phyloP scores from a whole-genome alignment of 1,140 invertebrate species.

The Achatina immaculata region DNA sequence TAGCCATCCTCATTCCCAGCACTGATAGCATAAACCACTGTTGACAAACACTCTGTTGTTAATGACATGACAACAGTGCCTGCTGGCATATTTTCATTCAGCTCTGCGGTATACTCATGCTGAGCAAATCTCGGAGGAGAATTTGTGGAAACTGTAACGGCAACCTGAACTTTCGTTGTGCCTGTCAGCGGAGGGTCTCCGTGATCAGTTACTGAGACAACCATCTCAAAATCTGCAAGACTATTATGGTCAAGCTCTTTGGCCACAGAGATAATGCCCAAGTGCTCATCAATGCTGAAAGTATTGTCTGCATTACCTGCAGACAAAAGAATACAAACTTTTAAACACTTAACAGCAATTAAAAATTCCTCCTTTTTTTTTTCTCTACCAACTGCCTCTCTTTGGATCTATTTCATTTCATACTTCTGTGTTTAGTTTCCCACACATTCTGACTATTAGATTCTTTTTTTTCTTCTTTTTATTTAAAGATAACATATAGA shows the following conservation, averaged over 20 bases:
- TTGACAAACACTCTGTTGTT: constrained; percentile 76
- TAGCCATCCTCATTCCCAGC: constrained; percentile 65
- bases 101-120: constrained; percentile 80
- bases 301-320: constrained; percentile 86
- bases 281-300: constrained; percentile 82
- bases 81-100: constrained; percentile 85
- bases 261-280: constrained; percentile 83
- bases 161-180: constrained; percentile 86
- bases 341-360: too few relatives aligned
- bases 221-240: constrained; percentile 85
- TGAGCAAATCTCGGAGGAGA: constrained; percentile 82
- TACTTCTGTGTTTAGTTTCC: too few relatives aligned
- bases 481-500: too few relatives aligned
- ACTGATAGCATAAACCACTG: constrained; percentile 65
- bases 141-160: constrained; percentile 89
- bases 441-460: too few relatives aligned
- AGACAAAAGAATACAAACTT: constrained; percentile 31
- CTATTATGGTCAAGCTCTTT: constrained; percentile 85
- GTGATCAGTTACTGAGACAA: constrained; percentile 85
- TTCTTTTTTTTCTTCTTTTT: too few relatives aligned
- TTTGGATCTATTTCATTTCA: too few relatives aligned
- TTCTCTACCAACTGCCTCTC: too few relatives aligned
- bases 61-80: constrained; percentile 84
- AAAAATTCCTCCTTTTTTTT: too few relatives aligned
- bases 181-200: constrained; percentile 82